phyloP scores from a whole-genome alignment of 2,888 invertebrate species.

The Ophioninae sp. region DNA sequence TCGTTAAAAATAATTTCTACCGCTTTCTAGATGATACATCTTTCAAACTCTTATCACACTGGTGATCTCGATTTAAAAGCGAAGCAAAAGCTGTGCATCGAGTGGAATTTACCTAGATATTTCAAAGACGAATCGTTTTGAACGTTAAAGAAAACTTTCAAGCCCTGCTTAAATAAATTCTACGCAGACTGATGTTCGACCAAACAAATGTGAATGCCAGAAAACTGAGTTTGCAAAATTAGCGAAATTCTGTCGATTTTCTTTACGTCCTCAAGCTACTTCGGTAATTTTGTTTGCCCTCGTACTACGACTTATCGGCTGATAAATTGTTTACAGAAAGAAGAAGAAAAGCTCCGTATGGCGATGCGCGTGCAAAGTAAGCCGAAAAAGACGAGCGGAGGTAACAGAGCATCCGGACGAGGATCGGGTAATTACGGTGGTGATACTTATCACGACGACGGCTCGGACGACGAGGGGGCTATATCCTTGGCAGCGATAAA shows the following conservation, averaged over 20 bases:
- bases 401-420: conserved; percentile 80
- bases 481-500: conserved; percentile 97
- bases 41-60: no score
- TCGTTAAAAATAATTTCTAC: neutral
- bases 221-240: no score
- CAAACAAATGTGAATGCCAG: no score
- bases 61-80: no score
- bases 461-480: conserved; percentile 96
- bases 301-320: neutral
- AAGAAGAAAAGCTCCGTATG: conserved; percentile 96
- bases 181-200: no score
- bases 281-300: neutral
- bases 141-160: no score
- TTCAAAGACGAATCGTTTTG: no score
- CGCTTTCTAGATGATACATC: neutral
- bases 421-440: conserved; percentile 81
- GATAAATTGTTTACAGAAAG: conserved; percentile 85
- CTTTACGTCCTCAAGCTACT: no score
- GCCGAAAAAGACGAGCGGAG: conserved; percentile 82
- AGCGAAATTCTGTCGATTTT: no score
- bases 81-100: no score
- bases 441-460: conserved; percentile 86
- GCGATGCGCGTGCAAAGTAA: conserved; percentile 89
- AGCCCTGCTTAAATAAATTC: no score
- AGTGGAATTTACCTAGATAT: no score